Evolutionary conservation across 2,113 vertebrate genomes (phyloP).

Genomic region (Elgaria multicarinata): DNA sequence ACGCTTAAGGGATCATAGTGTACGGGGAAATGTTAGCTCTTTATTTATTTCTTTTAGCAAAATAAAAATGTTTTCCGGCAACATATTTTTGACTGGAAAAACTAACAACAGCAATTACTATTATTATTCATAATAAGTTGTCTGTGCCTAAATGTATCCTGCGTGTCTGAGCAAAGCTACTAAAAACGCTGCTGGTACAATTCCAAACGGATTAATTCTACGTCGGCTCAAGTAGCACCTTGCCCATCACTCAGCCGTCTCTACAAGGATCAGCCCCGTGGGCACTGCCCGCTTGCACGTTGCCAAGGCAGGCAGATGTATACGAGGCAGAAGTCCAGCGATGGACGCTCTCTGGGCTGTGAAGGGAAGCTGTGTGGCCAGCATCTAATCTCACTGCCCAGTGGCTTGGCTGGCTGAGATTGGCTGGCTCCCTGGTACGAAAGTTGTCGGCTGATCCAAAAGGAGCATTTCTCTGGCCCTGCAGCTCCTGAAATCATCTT

Average conservation of each 20-base stretch:
- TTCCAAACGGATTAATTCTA: not conserved
- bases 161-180: not conserved
- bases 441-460: no score
- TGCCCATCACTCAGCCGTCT: not conserved
- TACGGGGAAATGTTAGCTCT: not conserved
- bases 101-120: not conserved
- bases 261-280: not conserved
- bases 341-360: not conserved
- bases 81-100: not conserved
- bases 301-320: not conserved
- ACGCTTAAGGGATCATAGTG: not conserved
- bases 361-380: not conserved
- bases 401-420: not conserved
- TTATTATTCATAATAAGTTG: not conserved
- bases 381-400: not conserved
- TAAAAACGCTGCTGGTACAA: slow-evolving; percentile 8
- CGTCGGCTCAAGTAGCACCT: fast-evolving
- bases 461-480: not conserved
- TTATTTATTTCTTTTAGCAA: not conserved
- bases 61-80: not conserved
- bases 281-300: not conserved
- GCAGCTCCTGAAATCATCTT: not conserved
- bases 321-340: not conserved
- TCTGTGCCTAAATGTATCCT: not conserved
- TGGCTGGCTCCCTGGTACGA: not conserved